Base-by-base conservation (phyloP, 2,113 vertebrate genomes). In the Neolamprologus brichardi region DNA sequence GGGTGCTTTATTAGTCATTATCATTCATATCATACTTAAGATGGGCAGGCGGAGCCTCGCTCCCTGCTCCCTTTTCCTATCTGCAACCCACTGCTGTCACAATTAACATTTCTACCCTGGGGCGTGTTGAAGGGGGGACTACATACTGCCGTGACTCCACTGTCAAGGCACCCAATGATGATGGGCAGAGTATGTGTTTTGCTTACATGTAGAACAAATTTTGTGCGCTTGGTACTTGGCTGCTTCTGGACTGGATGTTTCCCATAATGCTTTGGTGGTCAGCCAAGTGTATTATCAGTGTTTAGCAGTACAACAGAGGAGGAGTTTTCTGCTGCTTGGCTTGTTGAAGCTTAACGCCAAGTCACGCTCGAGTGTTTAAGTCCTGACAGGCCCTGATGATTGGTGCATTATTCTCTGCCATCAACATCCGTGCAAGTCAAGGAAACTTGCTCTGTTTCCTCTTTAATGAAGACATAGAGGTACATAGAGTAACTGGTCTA, bases 1-100 rank as follows among this genome's bases (percentile, higher is more conserved):
- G 72, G 32, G 34, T 39, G 62, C 18, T 86, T 87, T 23, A 23
- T 32, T 11, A 28, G 70, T 86, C 83, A 85, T 93, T 83, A 87
- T 84, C 85, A 88, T 91, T 94, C 70, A 81, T 81, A 87, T 88
- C 20, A 32, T 83, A 60, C 86, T 62, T 88, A 83, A 18, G 53
- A 41, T 23, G 62, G 77, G 77, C 60, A 78, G 60, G 49, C 53
- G 32, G 23, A 10, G 28, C 75, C 6, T 89, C 39, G 4, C 60
- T 64, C 23, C 32, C 81, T 72, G 78, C 62, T 30, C 39, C 39
- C 12, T 79, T 37, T 52, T 3, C 5, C 25, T 53, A 14, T 54
- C 79, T 81, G 20, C 80, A 53, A 9, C 62, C 56, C 39, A 52
- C 70, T 86, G 67, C 81, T 46, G 44, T 82, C 23, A 58, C 79